Percentiles rank a stretch among this genome's conserved stretches.
phyloP scores from a whole-genome alignment of 2,797 vertebrate species.

The Leptodactylus fallax region DNA sequence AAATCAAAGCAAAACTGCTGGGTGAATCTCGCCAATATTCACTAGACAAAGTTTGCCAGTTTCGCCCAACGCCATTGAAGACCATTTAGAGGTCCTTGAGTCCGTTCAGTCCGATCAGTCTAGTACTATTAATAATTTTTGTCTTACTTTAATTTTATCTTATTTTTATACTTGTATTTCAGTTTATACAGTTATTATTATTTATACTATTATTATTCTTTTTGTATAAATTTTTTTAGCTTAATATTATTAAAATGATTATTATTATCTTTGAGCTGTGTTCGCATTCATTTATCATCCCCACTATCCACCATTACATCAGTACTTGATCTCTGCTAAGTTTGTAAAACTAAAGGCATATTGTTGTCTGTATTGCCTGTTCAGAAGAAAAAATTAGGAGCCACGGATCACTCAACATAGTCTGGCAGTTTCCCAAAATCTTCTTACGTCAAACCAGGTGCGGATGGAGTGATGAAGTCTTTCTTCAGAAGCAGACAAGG shows the following conservation, averaged over 20 bases:
- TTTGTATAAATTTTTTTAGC: not conserved
- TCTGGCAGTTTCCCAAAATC: constrained; percentile 64
- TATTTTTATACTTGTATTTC: not conserved
- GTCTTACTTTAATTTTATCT: too few relatives aligned
- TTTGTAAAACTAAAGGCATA: constrained; percentile 54
- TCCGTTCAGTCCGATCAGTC: too few relatives aligned
- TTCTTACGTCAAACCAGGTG: constrained; percentile 68
- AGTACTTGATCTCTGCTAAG: not conserved
- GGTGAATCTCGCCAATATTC: too few relatives aligned
- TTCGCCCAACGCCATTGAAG: too few relatives aligned
- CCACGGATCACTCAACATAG: constrained; percentile 67
- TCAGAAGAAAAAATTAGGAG: constrained; percentile 48
- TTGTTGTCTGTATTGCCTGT: constrained; percentile 60
- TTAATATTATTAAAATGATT: not conserved
- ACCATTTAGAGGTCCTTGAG: too few relatives aligned
- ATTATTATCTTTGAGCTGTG: not conserved
- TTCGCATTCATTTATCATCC: not conserved
- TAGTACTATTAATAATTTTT: too few relatives aligned
- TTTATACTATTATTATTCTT: not conserved
- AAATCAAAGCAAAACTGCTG: too few relatives aligned
- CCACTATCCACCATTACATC: not conserved
- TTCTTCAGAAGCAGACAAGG: constrained; percentile 67
- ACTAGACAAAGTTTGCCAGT: too few relatives aligned
- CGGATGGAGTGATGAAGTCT: constrained; percentile 64
- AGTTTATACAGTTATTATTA: not conserved